A percentile compares a stretch with the other conserved stretches of the same genome.
Evolutionary conservation across 2,888 invertebrate genomes (phyloP).

Genomic region (Crocallis elinguaria): DNA sequence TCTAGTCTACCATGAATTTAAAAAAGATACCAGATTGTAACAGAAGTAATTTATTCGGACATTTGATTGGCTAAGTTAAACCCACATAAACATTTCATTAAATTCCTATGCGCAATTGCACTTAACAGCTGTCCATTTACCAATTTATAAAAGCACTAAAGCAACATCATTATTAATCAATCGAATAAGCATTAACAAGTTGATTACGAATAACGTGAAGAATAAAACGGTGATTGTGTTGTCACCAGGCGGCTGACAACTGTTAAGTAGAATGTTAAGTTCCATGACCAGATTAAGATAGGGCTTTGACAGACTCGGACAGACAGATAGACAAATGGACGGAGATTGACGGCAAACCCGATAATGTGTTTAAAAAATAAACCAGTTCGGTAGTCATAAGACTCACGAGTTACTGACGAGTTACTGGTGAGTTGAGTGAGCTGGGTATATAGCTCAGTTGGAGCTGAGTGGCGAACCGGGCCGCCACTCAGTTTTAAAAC

Average conservation of each 20-base stretch:
- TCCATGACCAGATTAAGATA: conserved; percentile 50
- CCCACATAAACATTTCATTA: conserved; percentile 2
- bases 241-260: conserved; percentile 32
- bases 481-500: too few species aligned
- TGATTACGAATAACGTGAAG: conserved; percentile 25
- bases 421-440: conserved; percentile 1
- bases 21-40: too few species aligned
- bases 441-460: background rate
- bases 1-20: too few species aligned
- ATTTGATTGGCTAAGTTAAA: too few species aligned
- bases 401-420: background rate
- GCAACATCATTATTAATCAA: conserved; percentile 26
- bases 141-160: conserved; percentile 19
- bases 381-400: conserved; percentile 31
- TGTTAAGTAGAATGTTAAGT: conserved; percentile 47
- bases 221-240: conserved; percentile 34
- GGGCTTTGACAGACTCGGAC: conserved; percentile 50
- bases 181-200: conserved; percentile 22
- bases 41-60: too few species aligned
- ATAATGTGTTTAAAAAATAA: conserved; percentile 39
- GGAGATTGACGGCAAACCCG: conserved; percentile 49
- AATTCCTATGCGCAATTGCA: background rate
- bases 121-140: conserved; percentile 17
- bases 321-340: conserved; percentile 57
- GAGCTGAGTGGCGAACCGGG: too few species aligned